Conservation (phyloP, 2,797 vertebrate genomes). For the Heliangelus exortis region DNA sequence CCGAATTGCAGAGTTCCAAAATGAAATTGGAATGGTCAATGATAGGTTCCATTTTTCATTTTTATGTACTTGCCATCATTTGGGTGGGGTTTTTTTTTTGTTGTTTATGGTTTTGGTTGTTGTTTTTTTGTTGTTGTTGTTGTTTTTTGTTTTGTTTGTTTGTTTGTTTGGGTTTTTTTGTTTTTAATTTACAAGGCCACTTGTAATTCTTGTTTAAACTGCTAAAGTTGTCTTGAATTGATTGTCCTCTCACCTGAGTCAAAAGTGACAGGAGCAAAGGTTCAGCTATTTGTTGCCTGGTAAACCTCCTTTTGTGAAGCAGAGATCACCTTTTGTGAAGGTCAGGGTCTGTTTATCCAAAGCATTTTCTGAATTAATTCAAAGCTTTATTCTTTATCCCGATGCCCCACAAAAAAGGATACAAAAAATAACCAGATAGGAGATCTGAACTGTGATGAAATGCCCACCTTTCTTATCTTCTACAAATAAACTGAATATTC, state of each 20-base stretch:
- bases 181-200: fast-evolving
- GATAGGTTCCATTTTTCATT: not conserved
- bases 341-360: not conserved
- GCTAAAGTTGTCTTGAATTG: not conserved
- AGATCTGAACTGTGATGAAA: not conserved
- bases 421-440: not conserved
- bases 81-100: not conserved
- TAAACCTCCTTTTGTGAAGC: not conserved
- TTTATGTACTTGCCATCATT: not conserved
- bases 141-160: too few relatives aligned
- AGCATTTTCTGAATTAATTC: not conserved
- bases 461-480: not conserved
- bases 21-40: not conserved
- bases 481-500: not conserved
- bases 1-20: not conserved
- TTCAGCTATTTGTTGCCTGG: not conserved
- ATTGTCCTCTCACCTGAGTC: not conserved
- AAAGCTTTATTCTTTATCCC: not conserved
- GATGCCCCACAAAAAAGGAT: not conserved
- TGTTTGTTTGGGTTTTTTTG: not conserved
- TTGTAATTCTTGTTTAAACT: not conserved
- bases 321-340: not conserved
- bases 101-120: not conserved
- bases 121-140: too few relatives aligned
- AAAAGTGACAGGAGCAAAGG: not conserved